Evolutionary conservation across 2,113 vertebrate species (phyloP).

Genomic region (Toxotes chatareus): DNA sequence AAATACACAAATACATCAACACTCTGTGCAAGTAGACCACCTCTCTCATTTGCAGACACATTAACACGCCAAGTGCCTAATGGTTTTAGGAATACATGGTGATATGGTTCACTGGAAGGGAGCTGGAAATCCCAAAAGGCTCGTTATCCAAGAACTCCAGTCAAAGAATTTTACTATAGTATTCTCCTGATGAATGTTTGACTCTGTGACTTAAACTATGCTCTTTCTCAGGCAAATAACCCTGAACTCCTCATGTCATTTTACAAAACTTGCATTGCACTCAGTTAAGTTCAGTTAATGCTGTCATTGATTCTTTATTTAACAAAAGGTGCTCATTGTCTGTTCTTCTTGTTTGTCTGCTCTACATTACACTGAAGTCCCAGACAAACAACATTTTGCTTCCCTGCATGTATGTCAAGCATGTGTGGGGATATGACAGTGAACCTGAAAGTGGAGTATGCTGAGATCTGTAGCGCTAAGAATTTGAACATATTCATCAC

Average conservation of each 20-base stretch:
- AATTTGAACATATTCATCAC: too few species aligned
- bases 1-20: too few species aligned
- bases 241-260: not conserved
- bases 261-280: not conserved
- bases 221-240: not conserved
- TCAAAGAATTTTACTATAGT: not conserved
- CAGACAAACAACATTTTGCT: too few species aligned
- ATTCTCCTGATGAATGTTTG: not conserved
- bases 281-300: not conserved
- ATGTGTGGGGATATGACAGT: too few species aligned
- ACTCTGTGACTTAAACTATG: not conserved
- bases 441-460: too few species aligned
- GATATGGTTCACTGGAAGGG: not conserved
- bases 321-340: not conserved
- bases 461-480: too few species aligned
- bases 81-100: conserved; percentile 15
- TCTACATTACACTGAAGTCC: too few species aligned
- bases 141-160: conserved; percentile 38
- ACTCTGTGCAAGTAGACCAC: not conserved
- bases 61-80: not conserved
- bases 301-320: not conserved
- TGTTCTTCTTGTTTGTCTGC: too few species aligned
- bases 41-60: conserved; percentile 2
- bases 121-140: conserved; percentile 4
- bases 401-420: too few species aligned